These are phyloP conservation scores for Sparidentex hasta DNA, from an alignment of 2,797 vertebrate species.

Conservation along the genomic window DNA sequence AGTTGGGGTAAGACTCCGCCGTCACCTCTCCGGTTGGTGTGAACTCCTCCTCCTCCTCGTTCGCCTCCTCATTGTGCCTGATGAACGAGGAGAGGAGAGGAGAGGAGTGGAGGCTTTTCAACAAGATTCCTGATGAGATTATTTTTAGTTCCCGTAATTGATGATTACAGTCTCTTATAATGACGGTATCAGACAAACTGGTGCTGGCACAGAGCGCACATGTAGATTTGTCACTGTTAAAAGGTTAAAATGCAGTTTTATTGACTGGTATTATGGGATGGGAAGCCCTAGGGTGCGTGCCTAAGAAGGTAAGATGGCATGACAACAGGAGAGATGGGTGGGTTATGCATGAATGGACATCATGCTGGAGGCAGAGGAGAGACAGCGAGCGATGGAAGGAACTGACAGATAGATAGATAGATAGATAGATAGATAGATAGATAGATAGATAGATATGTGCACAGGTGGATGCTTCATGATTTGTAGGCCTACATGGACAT, in stretches of 20 bases:
- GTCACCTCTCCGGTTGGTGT: constrained; percentile 88
- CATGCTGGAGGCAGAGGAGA: constrained; percentile 22
- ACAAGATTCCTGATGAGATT: constrained; percentile 8
- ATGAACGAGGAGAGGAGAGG: background rate
- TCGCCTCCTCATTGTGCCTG: constrained; percentile 92
- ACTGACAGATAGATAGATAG: constrained; percentile 13
- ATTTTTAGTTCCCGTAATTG: background rate
- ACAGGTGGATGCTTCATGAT: background rate
- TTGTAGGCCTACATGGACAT: background rate
- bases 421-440: constrained; percentile 8
- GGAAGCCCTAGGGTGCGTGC: background rate
- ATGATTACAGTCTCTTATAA: background rate
- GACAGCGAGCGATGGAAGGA: constrained; percentile 9
- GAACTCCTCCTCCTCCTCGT: constrained; percentile 88
- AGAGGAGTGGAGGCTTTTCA: background rate
- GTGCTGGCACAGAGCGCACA: background rate
- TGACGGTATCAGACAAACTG: background rate
- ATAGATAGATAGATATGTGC: background rate
- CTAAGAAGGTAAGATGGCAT: background rate
- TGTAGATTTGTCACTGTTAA: background rate
- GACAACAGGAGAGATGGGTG: constrained; percentile 15
- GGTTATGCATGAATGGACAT: constrained; percentile 29
- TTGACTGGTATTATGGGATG: constrained; percentile 1
- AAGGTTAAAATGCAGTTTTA: constrained; percentile 11
- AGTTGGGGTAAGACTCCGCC: constrained; percentile 94